Percentiles rank a stretch among this genome's conserved stretches.
Conservation (phyloP, 2,797 vertebrate genomes). For the Phrynocephalus forsythii region DNA sequence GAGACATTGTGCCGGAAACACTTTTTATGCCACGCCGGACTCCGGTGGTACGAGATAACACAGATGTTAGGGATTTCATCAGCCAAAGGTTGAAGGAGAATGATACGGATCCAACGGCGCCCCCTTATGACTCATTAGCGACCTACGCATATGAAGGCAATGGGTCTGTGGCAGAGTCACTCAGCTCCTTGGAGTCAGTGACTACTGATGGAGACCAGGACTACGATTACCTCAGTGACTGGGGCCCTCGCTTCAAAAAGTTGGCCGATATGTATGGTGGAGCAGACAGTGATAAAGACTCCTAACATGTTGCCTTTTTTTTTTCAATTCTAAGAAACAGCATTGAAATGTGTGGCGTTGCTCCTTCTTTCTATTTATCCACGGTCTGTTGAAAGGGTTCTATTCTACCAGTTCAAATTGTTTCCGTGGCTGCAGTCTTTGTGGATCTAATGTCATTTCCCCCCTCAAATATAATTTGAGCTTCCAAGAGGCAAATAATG, state of each 20-base stretch:
- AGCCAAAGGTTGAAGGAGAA: conserved; percentile 93
- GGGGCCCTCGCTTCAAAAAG: conserved; percentile 95
- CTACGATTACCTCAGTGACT: conserved; percentile 96
- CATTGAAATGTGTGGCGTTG: conserved; percentile 70
- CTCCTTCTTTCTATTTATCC: conserved; percentile 75
- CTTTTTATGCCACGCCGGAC: conserved; percentile 87
- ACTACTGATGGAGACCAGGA: conserved; percentile 92
- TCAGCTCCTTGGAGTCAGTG: conserved; percentile 92
- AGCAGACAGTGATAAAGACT: conserved; percentile 91
- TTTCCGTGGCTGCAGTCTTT: conserved; percentile 72
- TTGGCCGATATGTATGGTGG: conserved; percentile 94
- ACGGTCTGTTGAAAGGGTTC: conserved; percentile 68
- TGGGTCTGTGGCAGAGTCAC: conserved; percentile 90
- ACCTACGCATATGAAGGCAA: conserved; percentile 96
- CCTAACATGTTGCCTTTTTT: conserved; percentile 80
- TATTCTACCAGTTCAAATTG: conserved; percentile 57
- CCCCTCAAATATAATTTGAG: conserved; percentile 73
- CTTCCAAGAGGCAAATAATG: conserved; percentile 77
- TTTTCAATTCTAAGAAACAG: conserved; percentile 66
- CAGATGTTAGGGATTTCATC: conserved; percentile 95
- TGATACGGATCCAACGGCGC: conserved; percentile 89
- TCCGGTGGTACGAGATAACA: conserved; percentile 82
- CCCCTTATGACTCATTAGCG: conserved; percentile 95
- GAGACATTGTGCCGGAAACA: conserved; percentile 91
- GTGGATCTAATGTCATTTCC: conserved; percentile 71